Conservation (phyloP, 2,797 vertebrate genomes). For the Molossus alvarezi region DNA sequence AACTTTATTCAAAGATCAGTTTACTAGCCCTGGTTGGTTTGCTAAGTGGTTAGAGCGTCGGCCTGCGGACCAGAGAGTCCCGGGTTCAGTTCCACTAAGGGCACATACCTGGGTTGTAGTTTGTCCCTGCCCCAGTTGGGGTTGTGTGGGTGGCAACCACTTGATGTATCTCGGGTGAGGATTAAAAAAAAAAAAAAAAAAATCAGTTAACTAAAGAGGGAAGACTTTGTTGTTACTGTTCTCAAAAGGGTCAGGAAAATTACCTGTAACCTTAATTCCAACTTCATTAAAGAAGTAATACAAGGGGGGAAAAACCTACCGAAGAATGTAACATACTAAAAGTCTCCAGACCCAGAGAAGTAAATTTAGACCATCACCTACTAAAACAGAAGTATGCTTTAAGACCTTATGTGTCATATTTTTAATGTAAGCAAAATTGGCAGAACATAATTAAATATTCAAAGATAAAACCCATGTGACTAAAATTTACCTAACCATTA, state of each 20-base stretch:
- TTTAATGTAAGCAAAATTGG: slow-evolving; percentile 65
- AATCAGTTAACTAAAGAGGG: slow-evolving; percentile 8
- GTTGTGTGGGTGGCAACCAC: too few relatives aligned
- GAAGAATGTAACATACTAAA: slow-evolving; percentile 22
- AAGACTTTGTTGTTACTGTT: slow-evolving; percentile 19
- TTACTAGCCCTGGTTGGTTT: background rate
- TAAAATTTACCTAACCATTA: slow-evolving; percentile 60
- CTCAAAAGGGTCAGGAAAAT: slow-evolving; percentile 63
- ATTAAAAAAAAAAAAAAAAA: background rate
- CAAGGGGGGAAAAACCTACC: background rate
- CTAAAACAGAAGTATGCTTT: slow-evolving; percentile 33
- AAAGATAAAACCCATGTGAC: slow-evolving; percentile 42
- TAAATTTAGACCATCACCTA: slow-evolving; percentile 53
- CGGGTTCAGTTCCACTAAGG: too few relatives aligned
- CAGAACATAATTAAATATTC: slow-evolving; percentile 56
- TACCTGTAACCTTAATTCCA: slow-evolving; percentile 46
- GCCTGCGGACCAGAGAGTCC: too few relatives aligned
- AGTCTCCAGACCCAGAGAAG: slow-evolving; percentile 49
- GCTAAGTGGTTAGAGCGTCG: too few relatives aligned
- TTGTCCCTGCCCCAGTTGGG: too few relatives aligned
- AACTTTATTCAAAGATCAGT: slow-evolving; percentile 46
- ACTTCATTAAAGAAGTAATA: slow-evolving; percentile 45
- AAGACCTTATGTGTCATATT: slow-evolving; percentile 19
- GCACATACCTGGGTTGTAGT: too few relatives aligned
- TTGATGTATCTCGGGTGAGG: too few relatives aligned